These are phyloP conservation scores for Meliscaeva auricollis DNA, from an alignment of 2,888 invertebrate genomes.

Conservation along the genomic window DNA sequence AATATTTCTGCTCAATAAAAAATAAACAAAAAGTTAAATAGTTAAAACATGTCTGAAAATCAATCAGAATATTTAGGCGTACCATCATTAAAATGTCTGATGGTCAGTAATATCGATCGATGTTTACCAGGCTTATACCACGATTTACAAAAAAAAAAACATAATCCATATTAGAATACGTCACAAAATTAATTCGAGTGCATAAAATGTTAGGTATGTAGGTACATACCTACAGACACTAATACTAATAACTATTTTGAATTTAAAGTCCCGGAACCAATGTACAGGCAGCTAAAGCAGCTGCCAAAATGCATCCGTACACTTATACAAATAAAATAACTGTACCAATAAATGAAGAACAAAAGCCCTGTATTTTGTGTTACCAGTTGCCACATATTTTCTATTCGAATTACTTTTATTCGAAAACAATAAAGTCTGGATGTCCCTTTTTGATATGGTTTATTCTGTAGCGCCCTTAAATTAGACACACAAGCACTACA, in stretches of 20 bases:
- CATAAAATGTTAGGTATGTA: neutral
- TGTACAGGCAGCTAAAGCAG: slow-evolving; percentile 8
- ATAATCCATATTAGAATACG: no score
- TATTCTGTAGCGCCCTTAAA: slow-evolving; percentile 22
- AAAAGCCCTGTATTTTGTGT: neutral
- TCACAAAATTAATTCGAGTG: slow-evolving; percentile 8
- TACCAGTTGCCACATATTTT: slow-evolving; percentile 9
- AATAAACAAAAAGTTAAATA: no score
- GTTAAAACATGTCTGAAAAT: no score
- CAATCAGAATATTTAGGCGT: no score
- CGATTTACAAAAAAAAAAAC: no score
- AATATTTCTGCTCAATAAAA: no score
- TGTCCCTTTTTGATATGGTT: slow-evolving; percentile 25
- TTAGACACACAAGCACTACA: neutral
- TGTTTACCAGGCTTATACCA: no score
- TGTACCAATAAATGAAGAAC: neutral
- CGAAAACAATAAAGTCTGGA: slow-evolving; percentile 34
- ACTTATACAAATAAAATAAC: neutral
- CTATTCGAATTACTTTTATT: slow-evolving; percentile 20
- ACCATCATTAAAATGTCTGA: no score
- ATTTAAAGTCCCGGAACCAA: slow-evolving; percentile 4
- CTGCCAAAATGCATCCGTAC: slow-evolving; percentile 28
- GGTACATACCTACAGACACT: no score
- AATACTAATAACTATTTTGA: no score
- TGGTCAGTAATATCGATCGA: no score